A percentile compares a stretch with the other conserved stretches of the same genome.
Conservation (phyloP, 2,888 invertebrate species). For the Marasmarcha lunaedactyla region DNA sequence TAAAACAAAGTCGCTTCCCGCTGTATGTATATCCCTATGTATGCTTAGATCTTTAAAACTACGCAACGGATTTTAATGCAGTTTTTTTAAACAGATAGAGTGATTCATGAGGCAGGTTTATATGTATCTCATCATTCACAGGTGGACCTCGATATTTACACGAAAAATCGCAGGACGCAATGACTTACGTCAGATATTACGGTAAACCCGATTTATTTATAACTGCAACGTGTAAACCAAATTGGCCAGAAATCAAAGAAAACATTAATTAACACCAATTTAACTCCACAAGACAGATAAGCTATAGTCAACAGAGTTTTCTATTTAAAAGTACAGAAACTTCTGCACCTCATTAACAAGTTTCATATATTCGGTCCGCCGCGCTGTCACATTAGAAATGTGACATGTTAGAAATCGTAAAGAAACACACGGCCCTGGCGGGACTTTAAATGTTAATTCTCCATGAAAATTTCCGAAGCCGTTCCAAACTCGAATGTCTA, state of each 20-base stretch:
- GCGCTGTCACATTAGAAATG: constrained; percentile 15
- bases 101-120: too few species aligned
- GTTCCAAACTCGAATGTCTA: constrained; percentile 14
- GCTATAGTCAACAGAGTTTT: constrained; percentile 16
- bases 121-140: too few species aligned
- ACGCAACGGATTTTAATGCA: too few species aligned
- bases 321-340: constrained; percentile 14
- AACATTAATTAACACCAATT: constrained; percentile 12
- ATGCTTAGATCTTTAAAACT: too few species aligned
- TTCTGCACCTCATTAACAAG: constrained; percentile 14
- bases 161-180: constrained; percentile 14
- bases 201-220: too few species aligned
- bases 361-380: constrained; percentile 13
- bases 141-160: constrained; percentile 15
- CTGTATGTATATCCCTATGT: too few species aligned
- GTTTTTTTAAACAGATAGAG: too few species aligned
- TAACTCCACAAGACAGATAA: constrained; percentile 14
- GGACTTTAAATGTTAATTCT: constrained; percentile 16
- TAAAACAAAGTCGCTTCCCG: too few species aligned
- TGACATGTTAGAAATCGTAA: constrained; percentile 15
- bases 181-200: too few species aligned
- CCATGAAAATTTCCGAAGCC: constrained; percentile 16
- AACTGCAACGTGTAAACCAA: constrained; percentile 14
- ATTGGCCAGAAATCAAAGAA: constrained; percentile 10
- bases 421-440: constrained; percentile 16